Conservation (phyloP, 2,888 invertebrate genomes). For the Spodoptera littoralis region DNA sequence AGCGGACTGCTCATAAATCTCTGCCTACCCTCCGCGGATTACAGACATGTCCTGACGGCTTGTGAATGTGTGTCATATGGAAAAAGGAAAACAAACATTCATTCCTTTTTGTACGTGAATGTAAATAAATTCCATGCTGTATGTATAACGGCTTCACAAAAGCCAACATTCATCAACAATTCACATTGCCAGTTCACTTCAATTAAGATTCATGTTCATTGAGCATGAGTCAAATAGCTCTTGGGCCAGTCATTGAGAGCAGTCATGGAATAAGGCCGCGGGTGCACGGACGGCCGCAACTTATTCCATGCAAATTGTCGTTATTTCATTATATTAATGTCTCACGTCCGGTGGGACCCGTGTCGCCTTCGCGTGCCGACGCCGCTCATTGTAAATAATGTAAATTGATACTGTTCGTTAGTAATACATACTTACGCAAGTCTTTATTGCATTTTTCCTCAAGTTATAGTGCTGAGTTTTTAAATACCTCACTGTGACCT, state of each 20-base stretch:
- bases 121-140: constrained; percentile 37
- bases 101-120: constrained; percentile 35
- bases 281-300: constrained; percentile 45
- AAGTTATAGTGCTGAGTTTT: constrained; percentile 9
- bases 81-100: constrained; percentile 36
- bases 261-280: constrained; percentile 62
- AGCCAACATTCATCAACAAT: constrained; percentile 64
- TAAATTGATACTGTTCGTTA: constrained; percentile 49
- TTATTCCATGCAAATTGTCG: constrained; percentile 75
- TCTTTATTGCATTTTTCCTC: constrained; percentile 42
- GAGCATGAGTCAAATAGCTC: constrained; percentile 79
- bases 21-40: constrained; percentile 22
- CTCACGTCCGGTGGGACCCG: constrained; percentile 74
- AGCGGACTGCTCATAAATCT: constrained; percentile 12
- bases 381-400: constrained; percentile 57
- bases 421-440: constrained; percentile 25
- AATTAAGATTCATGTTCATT: constrained; percentile 85
- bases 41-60: constrained; percentile 23
- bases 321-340: constrained; percentile 82
- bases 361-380: constrained; percentile 73
- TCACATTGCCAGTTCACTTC: constrained; percentile 72
- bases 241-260: constrained; percentile 76
- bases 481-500: constrained; percentile 7
- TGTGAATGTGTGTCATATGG: constrained; percentile 40
- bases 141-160: constrained; percentile 51